Evolutionary conservation across 2,888 invertebrate species (phyloP), one percentile per base, ranked within the genome.

Genomic region (Syrista parreyssii): DNA sequence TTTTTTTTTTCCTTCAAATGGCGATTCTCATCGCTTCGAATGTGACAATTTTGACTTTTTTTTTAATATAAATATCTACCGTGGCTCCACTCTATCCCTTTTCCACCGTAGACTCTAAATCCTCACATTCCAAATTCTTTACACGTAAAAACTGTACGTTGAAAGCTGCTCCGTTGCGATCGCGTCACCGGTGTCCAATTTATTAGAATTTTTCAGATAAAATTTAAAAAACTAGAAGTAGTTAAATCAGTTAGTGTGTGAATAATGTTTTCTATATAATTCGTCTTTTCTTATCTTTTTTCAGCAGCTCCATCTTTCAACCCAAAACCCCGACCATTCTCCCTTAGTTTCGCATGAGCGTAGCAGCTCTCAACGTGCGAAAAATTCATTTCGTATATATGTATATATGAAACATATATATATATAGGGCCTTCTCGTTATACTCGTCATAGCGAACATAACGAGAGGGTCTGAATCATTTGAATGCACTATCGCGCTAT

Each of bases 301-400:
- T 92, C 94, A 94, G 93, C 93, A 92, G 91, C 91, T 91, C 92
- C 92, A 90, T 92, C 93, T 91, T 94, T 93, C 92, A 94, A 94
- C 92, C 92, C 93, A 86, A 93, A 93, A 91, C 94, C 93, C 85
- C 91, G 93, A 91, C 94, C 94, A 79, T 94, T 94, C 90, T 93
- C 93, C 92, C 91, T 93, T 87, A 92, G 92, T 86, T 88, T 92
- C 88, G 92, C 93, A 90, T 92, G 92, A 92, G 87, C 86, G 82
- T 85, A 79, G 88, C 89, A 91, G 89, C 91, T 91, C 90, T 90
- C 90, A 87, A 88, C 87, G 84, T 33, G 71, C 71, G 55, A 55
- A 55, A 55, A 55, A 23, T 55, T 55, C 23, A 55, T 55, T 1
- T 23, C 23, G 6, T 55, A 55, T 55, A 55, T 55, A 55, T 23